A percentile compares a stretch with the other conserved stretches of the same genome.
These are phyloP conservation scores for Aurelia sp. DNA, from an alignment of 30 jellyfish, hydroid and myxozoan species.

Conservation along the genomic window DNA sequence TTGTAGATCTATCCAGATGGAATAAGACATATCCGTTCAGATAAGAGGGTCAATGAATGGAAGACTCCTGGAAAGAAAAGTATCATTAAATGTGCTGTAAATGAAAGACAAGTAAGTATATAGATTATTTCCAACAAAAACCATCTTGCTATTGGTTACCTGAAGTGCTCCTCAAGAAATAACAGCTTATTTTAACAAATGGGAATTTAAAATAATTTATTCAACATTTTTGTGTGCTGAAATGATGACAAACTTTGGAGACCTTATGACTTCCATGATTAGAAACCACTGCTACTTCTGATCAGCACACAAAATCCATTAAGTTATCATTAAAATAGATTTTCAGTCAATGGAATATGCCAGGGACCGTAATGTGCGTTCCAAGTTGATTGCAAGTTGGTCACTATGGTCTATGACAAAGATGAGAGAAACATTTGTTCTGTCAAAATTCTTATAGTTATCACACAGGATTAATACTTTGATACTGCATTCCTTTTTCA, in stretches of 20 bases:
- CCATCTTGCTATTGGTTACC: neutral
- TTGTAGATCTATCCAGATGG: slow-evolving; percentile 96
- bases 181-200: too few relatives aligned
- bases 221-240: slow-evolving; percentile 1
- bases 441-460: too few relatives aligned
- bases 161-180: neutral
- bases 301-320: slow-evolving; percentile 5
- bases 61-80: slow-evolving; percentile 97
- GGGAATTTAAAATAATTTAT: too few relatives aligned
- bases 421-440: too few relatives aligned
- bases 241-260: slow-evolving; percentile 58
- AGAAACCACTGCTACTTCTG: slow-evolving; percentile 18
- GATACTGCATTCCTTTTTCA: neutral
- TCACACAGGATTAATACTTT: too few relatives aligned
- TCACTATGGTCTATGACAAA: too few relatives aligned
- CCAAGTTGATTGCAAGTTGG: too few relatives aligned
- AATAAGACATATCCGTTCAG: slow-evolving; percentile 98
- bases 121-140: neutral
- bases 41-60: slow-evolving; percentile 98
- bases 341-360: too few relatives aligned
- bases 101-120: slow-evolving; percentile 93
- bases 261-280: slow-evolving; percentile 61
- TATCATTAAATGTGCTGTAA: slow-evolving; percentile 93
- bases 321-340: too few relatives aligned
- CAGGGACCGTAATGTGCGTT: too few relatives aligned